Percentiles rank a stretch among this genome's conserved stretches.
phyloP scores from a whole-genome alignment of 2,888 invertebrate species.

The Argyresthia goedartella region DNA sequence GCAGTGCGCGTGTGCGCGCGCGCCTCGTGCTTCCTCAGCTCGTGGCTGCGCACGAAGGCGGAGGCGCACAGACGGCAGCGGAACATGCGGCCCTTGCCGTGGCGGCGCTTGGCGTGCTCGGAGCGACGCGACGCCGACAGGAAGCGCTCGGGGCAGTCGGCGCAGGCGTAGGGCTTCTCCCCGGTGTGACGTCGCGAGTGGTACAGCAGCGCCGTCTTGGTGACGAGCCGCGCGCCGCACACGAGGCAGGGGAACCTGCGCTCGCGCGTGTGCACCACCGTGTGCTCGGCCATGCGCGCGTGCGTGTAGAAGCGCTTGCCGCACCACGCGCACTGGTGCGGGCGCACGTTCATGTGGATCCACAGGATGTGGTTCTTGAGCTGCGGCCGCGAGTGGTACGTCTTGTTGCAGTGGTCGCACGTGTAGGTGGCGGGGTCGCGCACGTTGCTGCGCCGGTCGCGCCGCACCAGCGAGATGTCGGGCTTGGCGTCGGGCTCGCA shows the following conservation, averaged over 20 bases:
- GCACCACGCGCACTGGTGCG: slow-evolving; percentile 64
- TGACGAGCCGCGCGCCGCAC: slow-evolving; percentile 56
- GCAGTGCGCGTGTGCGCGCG: slow-evolving; percentile 26
- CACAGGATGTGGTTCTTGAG: slow-evolving; percentile 58
- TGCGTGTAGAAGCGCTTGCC: slow-evolving; percentile 62
- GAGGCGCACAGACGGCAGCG: slow-evolving; percentile 36
- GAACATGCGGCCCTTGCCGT: slow-evolving; percentile 37
- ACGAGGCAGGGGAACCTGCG: slow-evolving; percentile 66
- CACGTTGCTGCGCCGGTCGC: slow-evolving; percentile 39
- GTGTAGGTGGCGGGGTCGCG: slow-evolving; percentile 49
- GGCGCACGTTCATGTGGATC: slow-evolving; percentile 60
- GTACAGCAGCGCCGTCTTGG: slow-evolving; percentile 57
- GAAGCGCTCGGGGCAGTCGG: slow-evolving; percentile 50
- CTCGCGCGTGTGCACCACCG: slow-evolving; percentile 62
- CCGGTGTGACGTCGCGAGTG: slow-evolving; percentile 59
- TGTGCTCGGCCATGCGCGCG: slow-evolving; percentile 60
- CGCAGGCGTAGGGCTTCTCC: slow-evolving; percentile 53
- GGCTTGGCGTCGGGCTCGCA: slow-evolving; percentile 56
- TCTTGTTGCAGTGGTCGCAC: slow-evolving; percentile 51
- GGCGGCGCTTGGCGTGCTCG: slow-evolving; percentile 51
- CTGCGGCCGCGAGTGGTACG: slow-evolving; percentile 44
- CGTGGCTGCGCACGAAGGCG: slow-evolving; percentile 38
- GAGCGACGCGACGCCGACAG: slow-evolving; percentile 51
- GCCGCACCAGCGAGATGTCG: slow-evolving; percentile 26
- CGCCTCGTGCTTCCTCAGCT: slow-evolving; percentile 40